phyloP scores from a whole-genome alignment of 1,140 invertebrate genomes.

The Vanessa tameamea region DNA sequence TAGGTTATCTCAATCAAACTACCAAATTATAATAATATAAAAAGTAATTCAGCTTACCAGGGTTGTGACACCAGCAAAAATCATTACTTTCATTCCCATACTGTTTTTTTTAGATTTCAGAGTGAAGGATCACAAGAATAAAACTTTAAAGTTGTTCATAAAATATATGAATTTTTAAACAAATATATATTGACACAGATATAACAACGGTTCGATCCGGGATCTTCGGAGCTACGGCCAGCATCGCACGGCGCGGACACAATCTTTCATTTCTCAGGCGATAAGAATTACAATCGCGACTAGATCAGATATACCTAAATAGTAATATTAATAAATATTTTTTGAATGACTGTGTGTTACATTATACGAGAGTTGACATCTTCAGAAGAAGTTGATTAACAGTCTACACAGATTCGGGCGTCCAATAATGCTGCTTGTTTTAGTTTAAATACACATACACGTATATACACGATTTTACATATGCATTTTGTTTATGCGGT shows the following conservation, averaged over 20 bases:
- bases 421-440: too few species aligned
- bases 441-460: too few species aligned
- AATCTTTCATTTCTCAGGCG: slow-evolving; percentile 36
- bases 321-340: not conserved
- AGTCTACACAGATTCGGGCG: too few species aligned
- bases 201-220: slow-evolving; percentile 6
- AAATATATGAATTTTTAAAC: too few species aligned
- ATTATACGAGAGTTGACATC: too few species aligned
- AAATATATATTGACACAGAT: not conserved
- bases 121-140: not conserved
- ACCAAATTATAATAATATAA: not conserved
- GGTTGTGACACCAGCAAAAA: slow-evolving; percentile 20
- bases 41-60: slow-evolving; percentile 12
- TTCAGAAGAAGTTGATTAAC: too few species aligned
- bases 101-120: slow-evolving; percentile 1
- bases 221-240: slow-evolving; percentile 22
- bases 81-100: slow-evolving; percentile 23
- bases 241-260: slow-evolving; percentile 33
- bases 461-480: too few species aligned
- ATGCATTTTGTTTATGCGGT: too few species aligned
- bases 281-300: slow-evolving; percentile 34
- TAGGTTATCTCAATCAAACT: too few species aligned
- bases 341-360: too few species aligned
- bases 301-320: slow-evolving; percentile 29
- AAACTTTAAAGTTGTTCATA: too few species aligned